A percentile compares a stretch with the other conserved stretches of the same genome.
Evolutionary conservation across 1,140 invertebrate genomes (phyloP).

Genomic region (Hydropsyche tenuis): DNA sequence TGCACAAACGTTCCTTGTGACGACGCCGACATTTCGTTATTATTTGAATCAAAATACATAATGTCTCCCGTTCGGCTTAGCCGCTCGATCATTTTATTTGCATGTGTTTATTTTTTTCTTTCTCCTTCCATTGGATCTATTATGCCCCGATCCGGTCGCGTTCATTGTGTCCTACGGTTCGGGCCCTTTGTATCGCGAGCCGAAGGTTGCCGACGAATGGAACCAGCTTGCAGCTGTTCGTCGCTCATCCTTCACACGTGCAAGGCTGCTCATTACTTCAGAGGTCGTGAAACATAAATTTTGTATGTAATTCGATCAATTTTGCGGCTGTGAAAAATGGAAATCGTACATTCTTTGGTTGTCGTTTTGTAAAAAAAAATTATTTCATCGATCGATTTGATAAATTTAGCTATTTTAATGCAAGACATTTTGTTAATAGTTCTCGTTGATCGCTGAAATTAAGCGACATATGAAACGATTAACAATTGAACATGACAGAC

Average conservation of each 20-base stretch:
- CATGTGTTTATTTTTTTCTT: conserved; percentile 19
- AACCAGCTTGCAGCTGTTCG: conserved; percentile 30
- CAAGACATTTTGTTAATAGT: no score
- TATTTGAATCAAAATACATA: background rate
- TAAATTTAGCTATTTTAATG: no score
- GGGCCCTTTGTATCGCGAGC: conserved; percentile 40
- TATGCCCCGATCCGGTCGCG: conserved; percentile 41
- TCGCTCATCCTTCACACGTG: conserved; percentile 46
- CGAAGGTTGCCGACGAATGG: conserved; percentile 41
- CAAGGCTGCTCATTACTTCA: conserved; percentile 33
- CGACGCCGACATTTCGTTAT: background rate
- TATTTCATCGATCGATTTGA: no score
- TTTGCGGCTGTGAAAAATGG: no score
- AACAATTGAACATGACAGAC: no score
- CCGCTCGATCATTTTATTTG: conserved; percentile 32
- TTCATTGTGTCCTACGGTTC: conserved; percentile 22
- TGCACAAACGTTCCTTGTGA: background rate
- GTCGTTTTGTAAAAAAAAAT: no score
- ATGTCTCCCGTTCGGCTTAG: background rate
- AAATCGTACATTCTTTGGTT: no score
- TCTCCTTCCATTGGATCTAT: conserved; percentile 31
- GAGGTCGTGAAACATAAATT: no score
- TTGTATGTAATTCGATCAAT: no score
- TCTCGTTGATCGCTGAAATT: no score
- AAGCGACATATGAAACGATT: no score